These are phyloP conservation scores for Semibalanus balanoides DNA, from an alignment of 1,140 invertebrate genomes.

Conservation along the genomic window DNA sequence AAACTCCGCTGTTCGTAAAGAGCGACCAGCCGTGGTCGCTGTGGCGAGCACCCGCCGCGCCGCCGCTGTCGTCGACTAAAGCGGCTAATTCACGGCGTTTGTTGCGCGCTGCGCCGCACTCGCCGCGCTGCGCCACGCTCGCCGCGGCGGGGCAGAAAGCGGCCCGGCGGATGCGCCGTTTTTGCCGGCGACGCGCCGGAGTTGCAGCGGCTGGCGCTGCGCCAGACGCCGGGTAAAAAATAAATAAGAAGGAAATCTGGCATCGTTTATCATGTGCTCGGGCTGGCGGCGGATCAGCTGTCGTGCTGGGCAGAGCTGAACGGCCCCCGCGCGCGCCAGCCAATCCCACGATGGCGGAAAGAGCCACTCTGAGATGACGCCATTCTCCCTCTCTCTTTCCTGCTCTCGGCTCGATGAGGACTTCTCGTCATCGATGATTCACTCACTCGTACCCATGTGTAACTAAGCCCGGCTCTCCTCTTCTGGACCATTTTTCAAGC, in stretches of 20 bases:
- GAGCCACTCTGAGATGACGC: too few species aligned
- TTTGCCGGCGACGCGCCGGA: not conserved
- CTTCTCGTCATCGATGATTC: too few species aligned
- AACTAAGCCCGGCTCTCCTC: too few species aligned
- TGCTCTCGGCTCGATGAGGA: too few species aligned
- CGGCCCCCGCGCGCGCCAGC: too few species aligned
- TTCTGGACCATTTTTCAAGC: too few species aligned
- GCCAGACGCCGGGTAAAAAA: not conserved
- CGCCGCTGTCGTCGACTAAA: too few species aligned
- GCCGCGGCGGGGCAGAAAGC: not conserved
- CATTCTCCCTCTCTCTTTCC: too few species aligned
- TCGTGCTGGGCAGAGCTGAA: not conserved
- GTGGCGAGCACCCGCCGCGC: not conserved
- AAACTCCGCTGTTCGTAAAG: not conserved
- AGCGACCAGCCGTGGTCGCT: not conserved
- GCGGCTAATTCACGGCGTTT: not conserved
- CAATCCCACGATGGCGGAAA: not conserved
- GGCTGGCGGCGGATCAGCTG: not conserved
- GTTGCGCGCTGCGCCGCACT: not conserved
- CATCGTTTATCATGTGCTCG: not conserved
- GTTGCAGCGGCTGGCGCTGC: not conserved
- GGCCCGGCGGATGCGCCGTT: not conserved
- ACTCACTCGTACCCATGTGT: too few species aligned
- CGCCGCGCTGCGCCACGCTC: not conserved
- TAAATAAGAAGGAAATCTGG: conserved; percentile 2